These are phyloP conservation scores for Poecilia wingei DNA, from an alignment of 2,797 vertebrate genomes.

Conservation along the genomic window DNA sequence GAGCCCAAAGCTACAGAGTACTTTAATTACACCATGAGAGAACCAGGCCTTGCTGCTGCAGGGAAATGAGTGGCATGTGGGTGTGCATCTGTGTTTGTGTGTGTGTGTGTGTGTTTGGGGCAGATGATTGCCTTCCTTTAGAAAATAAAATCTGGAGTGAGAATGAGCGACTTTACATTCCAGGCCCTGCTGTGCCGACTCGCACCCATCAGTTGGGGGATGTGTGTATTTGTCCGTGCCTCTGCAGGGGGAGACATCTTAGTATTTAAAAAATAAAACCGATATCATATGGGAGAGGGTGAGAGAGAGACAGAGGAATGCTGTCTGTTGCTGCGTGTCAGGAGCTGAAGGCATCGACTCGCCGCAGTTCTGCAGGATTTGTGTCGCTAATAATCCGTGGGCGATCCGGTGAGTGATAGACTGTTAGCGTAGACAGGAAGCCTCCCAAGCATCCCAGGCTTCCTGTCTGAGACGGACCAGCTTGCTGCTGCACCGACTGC, in stretches of 20 bases:
- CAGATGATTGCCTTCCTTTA: constrained; percentile 5
- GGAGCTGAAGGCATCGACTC: constrained; percentile 5
- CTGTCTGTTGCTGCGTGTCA: constrained; percentile 15
- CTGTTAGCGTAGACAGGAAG: too few species aligned
- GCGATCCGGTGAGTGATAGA: constrained; percentile 19
- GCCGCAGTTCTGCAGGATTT: constrained; percentile 4
- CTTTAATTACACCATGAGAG: background rate
- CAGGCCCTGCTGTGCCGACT: constrained; percentile 26
- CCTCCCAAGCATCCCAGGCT: background rate
- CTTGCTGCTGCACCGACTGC: background rate
- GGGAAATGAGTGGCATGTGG: background rate
- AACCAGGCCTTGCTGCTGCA: background rate
- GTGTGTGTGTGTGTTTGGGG: background rate
- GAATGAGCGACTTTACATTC: constrained; percentile 56
- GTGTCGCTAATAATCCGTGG: constrained; percentile 45
- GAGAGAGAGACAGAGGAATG: background rate
- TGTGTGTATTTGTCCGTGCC: constrained; percentile 38
- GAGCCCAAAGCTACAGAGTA: background rate
- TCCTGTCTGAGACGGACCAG: constrained; percentile 12
- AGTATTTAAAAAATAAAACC: constrained; percentile 14
- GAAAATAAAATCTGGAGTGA: constrained; percentile 27
- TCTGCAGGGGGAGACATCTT: constrained; percentile 33
- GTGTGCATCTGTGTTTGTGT: too few species aligned
- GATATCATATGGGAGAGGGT: background rate
- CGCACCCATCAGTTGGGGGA: constrained; percentile 24